These are phyloP conservation scores for Nesoenas mayeri DNA, from an alignment of 2,113 vertebrate genomes.

Conservation along the genomic window DNA sequence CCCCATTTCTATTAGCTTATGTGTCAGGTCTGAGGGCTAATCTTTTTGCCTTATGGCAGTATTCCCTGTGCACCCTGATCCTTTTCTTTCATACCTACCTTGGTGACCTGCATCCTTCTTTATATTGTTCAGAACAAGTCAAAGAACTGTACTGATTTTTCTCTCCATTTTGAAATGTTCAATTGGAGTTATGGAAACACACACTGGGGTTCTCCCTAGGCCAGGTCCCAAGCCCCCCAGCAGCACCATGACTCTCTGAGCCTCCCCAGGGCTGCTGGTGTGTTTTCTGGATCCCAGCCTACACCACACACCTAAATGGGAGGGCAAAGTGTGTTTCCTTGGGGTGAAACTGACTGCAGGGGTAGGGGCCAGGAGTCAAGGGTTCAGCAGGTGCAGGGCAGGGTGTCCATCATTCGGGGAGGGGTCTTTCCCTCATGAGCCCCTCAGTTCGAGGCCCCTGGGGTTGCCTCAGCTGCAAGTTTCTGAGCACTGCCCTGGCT, in stretches of 20 bases:
- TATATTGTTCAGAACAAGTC: rapidly evolving
- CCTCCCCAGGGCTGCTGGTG: background rate
- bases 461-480: rapidly evolving
- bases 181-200: background rate
- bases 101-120: background rate
- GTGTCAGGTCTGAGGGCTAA: background rate
- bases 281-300: no score
- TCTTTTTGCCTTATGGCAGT: background rate
- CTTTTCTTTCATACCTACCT: background rate
- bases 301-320: rapidly evolving
- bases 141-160: background rate
- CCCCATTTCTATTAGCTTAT: background rate
- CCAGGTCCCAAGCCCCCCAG: no score
- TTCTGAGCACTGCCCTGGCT: no score
- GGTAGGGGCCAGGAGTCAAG: background rate
- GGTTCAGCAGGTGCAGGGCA: rapidly evolving
- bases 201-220: no score
- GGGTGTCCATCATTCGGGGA: rapidly evolving
- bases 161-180: background rate
- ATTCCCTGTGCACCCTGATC: rapidly evolving
- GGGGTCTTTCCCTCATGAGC: background rate
- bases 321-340: background rate
- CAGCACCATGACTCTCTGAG: background rate
- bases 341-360: rapidly evolving
- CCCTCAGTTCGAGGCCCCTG: background rate